These are phyloP conservation scores for Epinephelus malabaricus DNA, from an alignment of 2,797 vertebrate genomes.

Conservation along the genomic window DNA sequence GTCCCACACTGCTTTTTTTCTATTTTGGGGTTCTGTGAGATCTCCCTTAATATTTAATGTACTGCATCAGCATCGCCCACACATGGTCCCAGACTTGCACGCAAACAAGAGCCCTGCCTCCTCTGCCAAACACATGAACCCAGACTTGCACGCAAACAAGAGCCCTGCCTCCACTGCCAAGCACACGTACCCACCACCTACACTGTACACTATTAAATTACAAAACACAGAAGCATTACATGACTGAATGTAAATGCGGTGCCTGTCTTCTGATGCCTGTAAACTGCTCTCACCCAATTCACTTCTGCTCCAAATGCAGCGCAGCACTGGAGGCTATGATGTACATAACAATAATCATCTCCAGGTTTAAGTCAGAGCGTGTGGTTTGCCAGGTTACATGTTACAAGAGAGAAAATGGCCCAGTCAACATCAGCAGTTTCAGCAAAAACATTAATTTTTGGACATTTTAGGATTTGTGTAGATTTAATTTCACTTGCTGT, in stretches of 20 bases:
- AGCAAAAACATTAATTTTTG: neutral
- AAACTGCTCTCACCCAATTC: constrained; percentile 59
- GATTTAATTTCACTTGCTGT: constrained; percentile 14
- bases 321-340: constrained; percentile 56
- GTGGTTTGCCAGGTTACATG: constrained; percentile 33
- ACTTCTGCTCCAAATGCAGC: constrained; percentile 74
- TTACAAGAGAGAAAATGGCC: constrained; percentile 25
- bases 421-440: neutral
- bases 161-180: constrained; percentile 77
- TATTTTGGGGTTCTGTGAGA: constrained; percentile 82
- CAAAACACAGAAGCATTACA: constrained; percentile 73
- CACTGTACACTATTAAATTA: constrained; percentile 78
- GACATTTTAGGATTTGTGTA: neutral
- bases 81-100: constrained; percentile 84
- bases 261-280: constrained; percentile 51
- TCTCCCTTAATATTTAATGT: constrained; percentile 88
- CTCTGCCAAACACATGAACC: constrained; percentile 75
- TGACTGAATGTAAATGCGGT: constrained; percentile 69
- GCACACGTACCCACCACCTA: constrained; percentile 77
- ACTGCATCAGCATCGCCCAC: constrained; percentile 86
- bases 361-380: constrained; percentile 25
- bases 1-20: constrained; percentile 68
- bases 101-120: constrained; percentile 82
- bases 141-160: constrained; percentile 79
- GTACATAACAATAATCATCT: constrained; percentile 33